Evolutionary conservation across 2,797 vertebrate genomes (phyloP), one percentile per base, ranked within the genome.

Genomic region (Sebastiscus tertius): DNA sequence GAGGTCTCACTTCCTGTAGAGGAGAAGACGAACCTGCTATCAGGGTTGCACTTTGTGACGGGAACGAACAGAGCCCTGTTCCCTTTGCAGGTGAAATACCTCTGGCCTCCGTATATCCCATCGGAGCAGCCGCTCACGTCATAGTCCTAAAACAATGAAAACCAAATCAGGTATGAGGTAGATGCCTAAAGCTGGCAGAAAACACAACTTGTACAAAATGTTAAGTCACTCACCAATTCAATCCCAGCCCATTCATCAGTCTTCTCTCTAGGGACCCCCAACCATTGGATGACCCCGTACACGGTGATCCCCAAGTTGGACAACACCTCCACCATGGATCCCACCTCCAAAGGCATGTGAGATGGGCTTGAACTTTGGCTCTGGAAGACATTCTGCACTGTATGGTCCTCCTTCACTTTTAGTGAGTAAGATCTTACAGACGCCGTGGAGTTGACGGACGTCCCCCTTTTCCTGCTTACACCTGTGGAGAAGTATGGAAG

Each of bases 241-340:
- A 96, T 84, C 54, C 96, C 96, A 4, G 94, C 95, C 94, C 94
- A 96, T 34, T 87, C 46, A 2, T 22, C 39, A 2, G 59, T 88
- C 85, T 93, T 94, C 52, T 93, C 94, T 14, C 13, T 76, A 2
- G 78, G 94, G 62, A 90, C 34, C 16, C 96, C 96, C 74, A 95
- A 83, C 96, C 96, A 96, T 46, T 72, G 92, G 70, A 96, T 82
- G 26, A 96, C 95, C 27, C 96, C 96, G 0, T 95, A 95, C 70
- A 95, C 89, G 4, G 82, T 92, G 76, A 94, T 39, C 71, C 93
- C 92, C 0, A 74, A 81, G 79, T 85, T 89, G 52, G 94, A 93
- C 72, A 80, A 20, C 68, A 96, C 91, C 87, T 96, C 95, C 88
- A 95, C 95, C 90, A 95, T 77, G 26, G 95, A 96, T 3, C 94